These are phyloP conservation scores for Limnephilus rhombicus DNA, from an alignment of 2,888 invertebrate species.

Conservation along the genomic window DNA sequence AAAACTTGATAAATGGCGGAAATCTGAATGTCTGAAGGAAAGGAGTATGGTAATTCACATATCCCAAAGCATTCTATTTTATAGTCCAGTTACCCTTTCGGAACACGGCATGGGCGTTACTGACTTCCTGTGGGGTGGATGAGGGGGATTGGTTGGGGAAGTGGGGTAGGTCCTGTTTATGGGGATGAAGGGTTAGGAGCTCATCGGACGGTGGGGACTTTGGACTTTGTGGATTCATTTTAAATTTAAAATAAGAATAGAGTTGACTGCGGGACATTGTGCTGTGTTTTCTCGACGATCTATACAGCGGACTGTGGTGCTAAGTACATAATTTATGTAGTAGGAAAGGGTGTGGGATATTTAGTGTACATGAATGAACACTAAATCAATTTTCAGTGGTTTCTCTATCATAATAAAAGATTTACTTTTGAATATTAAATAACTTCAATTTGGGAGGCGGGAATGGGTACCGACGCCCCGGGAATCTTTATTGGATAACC, in stretches of 20 bases:
- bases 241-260: neutral
- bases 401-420: no score
- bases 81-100: constrained; percentile 27
- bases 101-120: constrained; percentile 37
- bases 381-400: no score
- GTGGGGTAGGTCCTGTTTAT: neutral
- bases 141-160: no score
- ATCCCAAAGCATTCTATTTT: constrained; percentile 25
- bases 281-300: no score
- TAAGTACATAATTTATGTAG: neutral
- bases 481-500: no score
- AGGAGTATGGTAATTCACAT: constrained; percentile 4
- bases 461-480: no score
- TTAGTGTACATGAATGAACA: no score
- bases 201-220: neutral
- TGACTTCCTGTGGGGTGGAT: constrained; percentile 4
- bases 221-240: neutral
- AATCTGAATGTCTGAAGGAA: neutral
- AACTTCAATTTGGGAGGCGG: no score
- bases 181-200: constrained; percentile 18
- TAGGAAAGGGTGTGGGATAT: neutral
- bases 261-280: neutral
- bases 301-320: neutral
- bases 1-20: neutral
- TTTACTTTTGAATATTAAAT: no score